Base-by-base conservation (phyloP, 2,888 invertebrate species). In the Eupithecia exiguata region DNA sequence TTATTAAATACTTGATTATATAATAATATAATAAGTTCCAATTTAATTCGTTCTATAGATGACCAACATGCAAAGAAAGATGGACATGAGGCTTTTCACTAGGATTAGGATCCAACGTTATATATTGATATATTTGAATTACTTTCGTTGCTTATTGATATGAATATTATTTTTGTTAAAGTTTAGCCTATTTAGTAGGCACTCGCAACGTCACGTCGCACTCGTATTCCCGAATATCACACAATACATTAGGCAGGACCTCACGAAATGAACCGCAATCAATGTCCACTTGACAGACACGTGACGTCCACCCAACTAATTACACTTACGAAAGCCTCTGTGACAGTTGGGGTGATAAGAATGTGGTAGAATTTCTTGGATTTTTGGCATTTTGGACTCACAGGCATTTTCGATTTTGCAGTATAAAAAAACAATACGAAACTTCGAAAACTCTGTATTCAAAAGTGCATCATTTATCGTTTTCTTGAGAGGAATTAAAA, bases 261-360 rank as follows among this genome's bases (percentile, higher is more conserved):
- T 35, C 75, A 75, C 77, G 72, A 74, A n/a, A 53, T 53, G 82
- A 86, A 93, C 93, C 92, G 92, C 91, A 89, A 92, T 93, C 92
- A 93, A 91, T 87, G 92, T 92, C 91, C 89, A 85, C 86, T 78
- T 91, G 92, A 92, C 88, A 91, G 93, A 87, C 92, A 89, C 84
- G 87, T 89, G 91, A 89, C 91, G 87, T 85, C 88, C 88, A 86
- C 81, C 84, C 85, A 79, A 86, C 86, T 89, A 91, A 90, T 91
- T 89, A 91, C 83, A 84, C 79, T 77, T 75, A 73, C 58, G 43
- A 43, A 43, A 21, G 58, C 25, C 25, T 58, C 58, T 73, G 75
- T 70, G 73, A 72, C 78, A 77, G 78, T 82, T 83, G 83, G 83
- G 83, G 74, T 69, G 75, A 76, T 72, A 75, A 77, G 78, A 77